Evolutionary conservation across 2,797 vertebrate species (phyloP), one percentile per base, ranked within the genome.

Genomic region (Sorex maritimensis): DNA sequence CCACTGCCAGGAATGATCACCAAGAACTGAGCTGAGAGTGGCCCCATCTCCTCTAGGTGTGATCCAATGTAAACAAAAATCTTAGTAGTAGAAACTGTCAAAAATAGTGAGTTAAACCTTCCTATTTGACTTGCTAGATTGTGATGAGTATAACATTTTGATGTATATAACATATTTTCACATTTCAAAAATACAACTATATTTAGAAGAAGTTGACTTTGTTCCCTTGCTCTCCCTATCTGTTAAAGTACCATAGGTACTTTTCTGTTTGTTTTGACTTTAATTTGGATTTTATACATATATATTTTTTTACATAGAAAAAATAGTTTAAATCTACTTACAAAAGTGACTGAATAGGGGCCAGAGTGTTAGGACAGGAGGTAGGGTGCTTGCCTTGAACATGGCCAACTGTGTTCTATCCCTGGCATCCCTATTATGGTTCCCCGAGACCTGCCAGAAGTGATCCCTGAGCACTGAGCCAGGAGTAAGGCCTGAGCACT

Each of bases 271-370:
- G 0, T 44, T 94, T 38, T 92, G 0, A 63, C 73, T 86, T 87
- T 74, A 81, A 68, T 73, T 94, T 81, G 49, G 92, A 92, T 17
- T 85, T 91, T 81, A 0, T 5, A 0, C 0, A 34, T 34, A 34
- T 34, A 34, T 34, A 34, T 46, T 55, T 69, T 91, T 90, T 67
- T 83, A 11, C n/a, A 41, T 83, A 8, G 87, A 86, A 96, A 90
- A 93, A 23, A 11, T 41, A 92, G 11, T 17, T 13, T 92, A 8
- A 73, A 67, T 44, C 28, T n/a, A 69, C 55, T 91, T 63, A 83
- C n/a, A 90, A 92, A 63, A 14, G 10, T 63, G 17, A 63, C 23
- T 21, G 10, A 52, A 52, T 52, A 52, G 49, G 49, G 49, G 6
- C 49, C 49, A 52, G 49, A 52, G 49, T 52, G 49, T 11, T 52